These are phyloP conservation scores for Pluvialis apricaria DNA, from an alignment of 2,113 vertebrate genomes.

Conservation along the genomic window DNA sequence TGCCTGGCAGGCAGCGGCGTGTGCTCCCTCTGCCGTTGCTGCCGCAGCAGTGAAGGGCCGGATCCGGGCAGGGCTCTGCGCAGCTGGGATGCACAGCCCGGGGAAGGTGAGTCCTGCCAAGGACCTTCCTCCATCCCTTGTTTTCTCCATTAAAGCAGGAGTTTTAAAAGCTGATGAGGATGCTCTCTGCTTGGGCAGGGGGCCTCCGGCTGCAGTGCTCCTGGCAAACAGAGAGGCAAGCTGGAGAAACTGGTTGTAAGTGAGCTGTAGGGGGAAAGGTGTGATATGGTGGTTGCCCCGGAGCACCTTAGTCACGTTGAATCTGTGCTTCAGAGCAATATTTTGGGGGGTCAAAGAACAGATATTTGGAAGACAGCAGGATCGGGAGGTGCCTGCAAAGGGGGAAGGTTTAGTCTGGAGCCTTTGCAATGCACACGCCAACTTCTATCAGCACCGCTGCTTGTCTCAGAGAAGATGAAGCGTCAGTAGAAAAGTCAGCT, in stretches of 20 bases:
- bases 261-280: background rate
- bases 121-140: background rate
- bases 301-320: background rate
- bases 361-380: background rate
- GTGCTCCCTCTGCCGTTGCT: constrained; percentile 59
- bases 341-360: background rate
- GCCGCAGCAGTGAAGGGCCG: background rate
- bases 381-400: background rate
- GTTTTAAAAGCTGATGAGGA: background rate
- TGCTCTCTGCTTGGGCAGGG: background rate
- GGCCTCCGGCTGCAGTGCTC: background rate
- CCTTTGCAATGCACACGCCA: background rate
- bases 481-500: background rate
- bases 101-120: background rate
- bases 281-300: rapidly evolving
- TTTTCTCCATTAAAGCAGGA: background rate
- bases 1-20: background rate
- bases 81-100: rapidly evolving
- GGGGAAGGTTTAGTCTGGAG: background rate
- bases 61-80: background rate
- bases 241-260: background rate
- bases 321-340: background rate
- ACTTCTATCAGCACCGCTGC: background rate
- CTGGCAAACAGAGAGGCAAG: background rate
- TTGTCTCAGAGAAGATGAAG: background rate